phyloP scores from a whole-genome alignment of 1,140 invertebrate species.

The Lysiphlebus fabarum region DNA sequence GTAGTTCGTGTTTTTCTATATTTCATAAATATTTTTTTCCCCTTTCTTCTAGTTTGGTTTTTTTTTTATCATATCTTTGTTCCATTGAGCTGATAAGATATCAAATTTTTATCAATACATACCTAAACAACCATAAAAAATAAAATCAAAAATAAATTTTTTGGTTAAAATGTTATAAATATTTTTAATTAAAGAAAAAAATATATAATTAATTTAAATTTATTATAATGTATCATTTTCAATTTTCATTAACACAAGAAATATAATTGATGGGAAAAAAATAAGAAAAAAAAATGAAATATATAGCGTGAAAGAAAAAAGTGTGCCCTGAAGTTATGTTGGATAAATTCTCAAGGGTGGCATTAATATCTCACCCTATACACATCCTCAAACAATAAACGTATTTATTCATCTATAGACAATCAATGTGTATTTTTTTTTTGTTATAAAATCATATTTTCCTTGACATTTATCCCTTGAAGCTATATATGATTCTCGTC shows the following conservation, averaged over 20 bases:
- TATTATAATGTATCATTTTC: too few species aligned
- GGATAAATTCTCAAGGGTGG: conserved; percentile 51
- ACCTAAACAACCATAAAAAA: too few species aligned
- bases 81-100: too few species aligned
- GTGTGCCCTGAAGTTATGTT: conserved; percentile 28
- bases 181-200: too few species aligned
- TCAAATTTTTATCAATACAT: too few species aligned
- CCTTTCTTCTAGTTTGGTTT: conserved; percentile 15
- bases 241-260: too few species aligned
- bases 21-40: conserved; percentile 12
- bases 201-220: too few species aligned
- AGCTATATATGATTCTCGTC: conserved; percentile 55
- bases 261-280: too few species aligned
- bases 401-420: conserved; percentile 31
- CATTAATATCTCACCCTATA: conserved; percentile 48
- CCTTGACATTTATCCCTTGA: conserved; percentile 52
- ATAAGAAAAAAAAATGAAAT: too few species aligned
- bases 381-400: neutral
- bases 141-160: too few species aligned
- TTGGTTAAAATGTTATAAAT: too few species aligned
- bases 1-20: conserved; percentile 22
- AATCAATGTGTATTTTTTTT: conserved; percentile 13
- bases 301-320: conserved; percentile 18
- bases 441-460: conserved; percentile 52
- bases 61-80: too few species aligned